Evolutionary conservation across 2,113 vertebrate species (phyloP).

Genomic region (Trogon melanurus): DNA sequence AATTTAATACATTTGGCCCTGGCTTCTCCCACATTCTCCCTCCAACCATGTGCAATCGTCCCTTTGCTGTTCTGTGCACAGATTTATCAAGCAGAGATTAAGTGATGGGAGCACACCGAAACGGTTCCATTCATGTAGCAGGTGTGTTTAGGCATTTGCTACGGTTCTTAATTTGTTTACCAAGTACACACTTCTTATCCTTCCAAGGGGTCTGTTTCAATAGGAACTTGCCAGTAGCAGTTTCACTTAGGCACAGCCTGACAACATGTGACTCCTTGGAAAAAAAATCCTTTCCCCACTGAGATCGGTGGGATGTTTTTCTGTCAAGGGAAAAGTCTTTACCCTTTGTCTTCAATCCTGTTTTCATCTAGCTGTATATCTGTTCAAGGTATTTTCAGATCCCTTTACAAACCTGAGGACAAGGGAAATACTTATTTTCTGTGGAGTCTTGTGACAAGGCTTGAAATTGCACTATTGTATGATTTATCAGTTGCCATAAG

Average conservation of each 20-base stretch:
- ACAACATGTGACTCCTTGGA: not conserved
- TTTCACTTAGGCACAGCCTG: not conserved
- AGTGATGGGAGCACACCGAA: not conserved
- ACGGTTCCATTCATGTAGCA: not conserved
- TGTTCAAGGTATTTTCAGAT: not conserved
- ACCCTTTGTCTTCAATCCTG: not conserved
- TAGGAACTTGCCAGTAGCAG: not conserved
- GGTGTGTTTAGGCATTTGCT: not conserved
- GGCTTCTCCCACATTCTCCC: not conserved
- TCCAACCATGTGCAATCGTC: not conserved
- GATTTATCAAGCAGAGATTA: not conserved
- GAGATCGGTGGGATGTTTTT: not conserved
- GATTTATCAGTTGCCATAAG: not conserved
- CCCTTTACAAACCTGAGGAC: not conserved
- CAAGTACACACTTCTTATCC: not conserved
- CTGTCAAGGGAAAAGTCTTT: not conserved
- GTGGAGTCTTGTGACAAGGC: not conserved
- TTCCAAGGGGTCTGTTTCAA: not conserved
- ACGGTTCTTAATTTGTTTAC: not conserved
- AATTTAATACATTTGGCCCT: not conserved
- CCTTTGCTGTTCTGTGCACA: not conserved
- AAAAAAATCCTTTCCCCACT: not conserved
- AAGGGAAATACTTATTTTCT: not conserved
- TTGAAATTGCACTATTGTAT: not conserved
- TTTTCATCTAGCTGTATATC: not conserved